phyloP scores from a whole-genome alignment of 2,888 invertebrate genomes.

The Panzeria rudis region DNA sequence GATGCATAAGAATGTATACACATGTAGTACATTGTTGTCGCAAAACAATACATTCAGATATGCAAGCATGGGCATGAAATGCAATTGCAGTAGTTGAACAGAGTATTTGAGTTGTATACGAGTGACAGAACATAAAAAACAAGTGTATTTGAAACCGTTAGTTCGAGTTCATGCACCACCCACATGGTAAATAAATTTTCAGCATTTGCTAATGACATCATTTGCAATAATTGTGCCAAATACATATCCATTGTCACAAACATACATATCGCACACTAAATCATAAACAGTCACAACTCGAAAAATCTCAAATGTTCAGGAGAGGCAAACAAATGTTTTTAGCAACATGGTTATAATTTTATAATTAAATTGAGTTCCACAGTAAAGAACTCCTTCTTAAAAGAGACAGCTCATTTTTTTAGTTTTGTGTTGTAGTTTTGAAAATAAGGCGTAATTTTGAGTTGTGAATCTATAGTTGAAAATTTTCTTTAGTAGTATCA shows the following conservation, averaged over 20 bases:
- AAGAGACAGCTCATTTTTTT: too few species aligned
- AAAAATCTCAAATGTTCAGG: too few species aligned
- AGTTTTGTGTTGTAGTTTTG: too few species aligned
- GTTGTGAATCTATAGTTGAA: too few species aligned
- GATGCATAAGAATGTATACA: slow-evolving; percentile 27
- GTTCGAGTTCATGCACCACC: slow-evolving; percentile 58
- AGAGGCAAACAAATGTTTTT: too few species aligned
- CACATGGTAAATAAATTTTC: slow-evolving; percentile 36
- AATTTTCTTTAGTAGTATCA: too few species aligned
- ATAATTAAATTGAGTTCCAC: too few species aligned
- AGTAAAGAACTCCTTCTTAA: too few species aligned
- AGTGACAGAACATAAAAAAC: slow-evolving; percentile 12
- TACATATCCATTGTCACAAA: not conserved
- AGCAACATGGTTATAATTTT: too few species aligned
- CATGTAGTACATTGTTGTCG: slow-evolving; percentile 4
- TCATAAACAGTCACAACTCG: not conserved
- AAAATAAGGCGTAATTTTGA: too few species aligned
- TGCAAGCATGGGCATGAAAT: slow-evolving; percentile 15
- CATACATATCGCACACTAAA: too few species aligned
- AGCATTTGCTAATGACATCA: slow-evolving; percentile 60
- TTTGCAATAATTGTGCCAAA: slow-evolving; percentile 39
- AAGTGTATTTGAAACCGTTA: slow-evolving; percentile 37
- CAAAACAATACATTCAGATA: slow-evolving; percentile 10
- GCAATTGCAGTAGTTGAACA: slow-evolving; percentile 23
- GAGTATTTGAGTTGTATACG: slow-evolving; percentile 25